Evolutionary conservation across 2,888 invertebrate genomes (phyloP).

Genomic region (Dascillus cervinus): DNA sequence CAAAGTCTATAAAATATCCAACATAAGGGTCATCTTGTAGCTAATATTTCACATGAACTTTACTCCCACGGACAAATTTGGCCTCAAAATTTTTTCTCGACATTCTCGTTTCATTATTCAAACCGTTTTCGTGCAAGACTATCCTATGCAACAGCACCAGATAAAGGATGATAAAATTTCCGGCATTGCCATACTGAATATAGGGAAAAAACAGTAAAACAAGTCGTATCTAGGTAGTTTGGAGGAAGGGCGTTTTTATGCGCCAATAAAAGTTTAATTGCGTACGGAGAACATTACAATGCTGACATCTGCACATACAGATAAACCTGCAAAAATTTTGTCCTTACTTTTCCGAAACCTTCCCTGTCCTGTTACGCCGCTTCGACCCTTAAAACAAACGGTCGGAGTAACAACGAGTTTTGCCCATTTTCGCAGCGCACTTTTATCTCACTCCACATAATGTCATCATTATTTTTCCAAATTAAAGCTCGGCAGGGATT

Average conservation of each 20-base stretch:
- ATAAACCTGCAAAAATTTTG: constrained; percentile 21
- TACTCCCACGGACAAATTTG: too few relatives aligned
- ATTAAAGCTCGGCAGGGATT: not conserved
- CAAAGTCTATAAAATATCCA: constrained; percentile 23
- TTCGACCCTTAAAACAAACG: too few relatives aligned
- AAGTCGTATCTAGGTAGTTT: constrained; percentile 26
- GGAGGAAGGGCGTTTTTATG: constrained; percentile 26
- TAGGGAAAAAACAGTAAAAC: constrained; percentile 24
- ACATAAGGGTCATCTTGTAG: too few relatives aligned
- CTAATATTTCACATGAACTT: too few relatives aligned
- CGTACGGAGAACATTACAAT: constrained; percentile 24
- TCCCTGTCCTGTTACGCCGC: too few relatives aligned
- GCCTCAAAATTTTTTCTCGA: too few relatives aligned
- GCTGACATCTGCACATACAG: constrained; percentile 27
- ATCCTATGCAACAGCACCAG: not conserved
- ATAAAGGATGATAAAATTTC: constrained; percentile 11
- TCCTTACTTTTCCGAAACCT: constrained; percentile 18
- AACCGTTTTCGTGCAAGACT: not conserved
- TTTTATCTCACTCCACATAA: too few relatives aligned
- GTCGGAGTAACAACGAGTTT: too few relatives aligned
- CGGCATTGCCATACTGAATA: constrained; percentile 13
- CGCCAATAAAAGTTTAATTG: constrained; percentile 31
- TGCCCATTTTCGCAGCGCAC: too few relatives aligned
- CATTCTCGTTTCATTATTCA: too few relatives aligned
- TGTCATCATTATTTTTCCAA: not conserved